phyloP scores from a whole-genome alignment of 2,113 vertebrate species.

The Heliornis fulica region DNA sequence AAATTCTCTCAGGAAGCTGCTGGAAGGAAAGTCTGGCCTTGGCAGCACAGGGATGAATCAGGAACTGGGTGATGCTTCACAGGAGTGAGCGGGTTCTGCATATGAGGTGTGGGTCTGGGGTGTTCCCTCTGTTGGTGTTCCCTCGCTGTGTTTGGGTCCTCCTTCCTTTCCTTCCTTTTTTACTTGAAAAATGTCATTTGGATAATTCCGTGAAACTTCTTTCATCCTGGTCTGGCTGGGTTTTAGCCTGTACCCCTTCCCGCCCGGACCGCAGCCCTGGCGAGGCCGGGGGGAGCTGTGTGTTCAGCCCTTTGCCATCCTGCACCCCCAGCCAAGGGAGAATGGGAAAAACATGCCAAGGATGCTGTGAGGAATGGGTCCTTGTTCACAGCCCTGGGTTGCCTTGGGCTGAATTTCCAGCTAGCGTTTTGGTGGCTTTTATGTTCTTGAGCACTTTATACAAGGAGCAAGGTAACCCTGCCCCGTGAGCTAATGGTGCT shows the following conservation, averaged over 20 bases:
- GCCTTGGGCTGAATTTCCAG: not conserved
- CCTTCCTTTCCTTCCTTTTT: not conserved
- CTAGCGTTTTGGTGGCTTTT: not conserved
- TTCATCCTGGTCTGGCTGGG: not conserved
- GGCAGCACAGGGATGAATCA: not conserved
- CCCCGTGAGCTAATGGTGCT: not conserved
- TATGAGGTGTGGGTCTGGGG: not conserved
- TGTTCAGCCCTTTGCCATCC: not conserved
- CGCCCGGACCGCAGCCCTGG: rapidly evolving
- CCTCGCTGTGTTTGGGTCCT: not conserved
- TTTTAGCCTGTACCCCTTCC: not conserved
- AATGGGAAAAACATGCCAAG: not conserved
- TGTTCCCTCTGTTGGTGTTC: not conserved
- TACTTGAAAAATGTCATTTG: constrained; percentile 24
- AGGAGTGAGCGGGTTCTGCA: not conserved
- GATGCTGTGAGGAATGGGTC: rapidly evolving
- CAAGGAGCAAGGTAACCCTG: not conserved
- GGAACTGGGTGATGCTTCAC: not conserved
- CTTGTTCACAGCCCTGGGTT: not conserved
- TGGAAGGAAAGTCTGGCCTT: not conserved
- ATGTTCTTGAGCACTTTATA: constrained; percentile 12
- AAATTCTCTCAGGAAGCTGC: not conserved
- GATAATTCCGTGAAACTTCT: not conserved
- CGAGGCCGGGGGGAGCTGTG: not conserved
- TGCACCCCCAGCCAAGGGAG: not conserved